These are phyloP conservation scores for Ariolimax columbianus DNA, from an alignment of 2,888 invertebrate species.

Conservation along the genomic window DNA sequence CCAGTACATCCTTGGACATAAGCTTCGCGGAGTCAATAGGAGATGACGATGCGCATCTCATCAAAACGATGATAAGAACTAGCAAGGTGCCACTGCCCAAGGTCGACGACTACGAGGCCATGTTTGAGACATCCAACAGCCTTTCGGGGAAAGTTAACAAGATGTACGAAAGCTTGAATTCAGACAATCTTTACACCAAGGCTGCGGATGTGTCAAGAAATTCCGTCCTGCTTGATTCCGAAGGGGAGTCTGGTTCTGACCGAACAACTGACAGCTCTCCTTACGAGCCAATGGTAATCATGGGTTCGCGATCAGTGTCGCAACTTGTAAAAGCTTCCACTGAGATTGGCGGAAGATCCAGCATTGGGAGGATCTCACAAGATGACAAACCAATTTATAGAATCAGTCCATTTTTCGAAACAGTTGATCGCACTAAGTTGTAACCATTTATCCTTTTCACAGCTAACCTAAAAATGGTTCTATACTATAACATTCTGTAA, in stretches of 20 bases:
- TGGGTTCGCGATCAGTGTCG: neutral
- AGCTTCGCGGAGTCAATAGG: conserved; percentile 42
- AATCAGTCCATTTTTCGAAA: conserved; percentile 32
- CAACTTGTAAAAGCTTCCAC: neutral
- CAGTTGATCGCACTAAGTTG: conserved; percentile 28
- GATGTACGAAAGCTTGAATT: conserved; percentile 36
- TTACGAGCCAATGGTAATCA: conserved; percentile 45
- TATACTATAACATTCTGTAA: neutral
- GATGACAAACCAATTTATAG: neutral
- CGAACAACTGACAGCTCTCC: conserved; percentile 12
- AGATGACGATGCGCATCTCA: conserved; percentile 43
- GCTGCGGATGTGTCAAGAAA: neutral
- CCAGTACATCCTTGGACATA: conserved; percentile 40
- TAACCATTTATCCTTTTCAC: neutral
- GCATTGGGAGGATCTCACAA: neutral
- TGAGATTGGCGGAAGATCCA: conserved; percentile 8
- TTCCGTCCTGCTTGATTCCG: conserved; percentile 2
- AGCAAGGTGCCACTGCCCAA: neutral
- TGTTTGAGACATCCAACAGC: neutral
- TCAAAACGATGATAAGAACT: neutral
- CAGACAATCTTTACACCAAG: neutral
- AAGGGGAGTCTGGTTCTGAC: conserved; percentile 19
- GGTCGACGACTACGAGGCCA: conserved; percentile 15
- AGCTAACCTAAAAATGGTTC: neutral
- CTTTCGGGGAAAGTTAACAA: conserved; percentile 30